Evolutionary conservation across 2,888 invertebrate species (phyloP), one percentile per base, ranked within the genome.

Genomic region (Galerucella nymphaeae): DNA sequence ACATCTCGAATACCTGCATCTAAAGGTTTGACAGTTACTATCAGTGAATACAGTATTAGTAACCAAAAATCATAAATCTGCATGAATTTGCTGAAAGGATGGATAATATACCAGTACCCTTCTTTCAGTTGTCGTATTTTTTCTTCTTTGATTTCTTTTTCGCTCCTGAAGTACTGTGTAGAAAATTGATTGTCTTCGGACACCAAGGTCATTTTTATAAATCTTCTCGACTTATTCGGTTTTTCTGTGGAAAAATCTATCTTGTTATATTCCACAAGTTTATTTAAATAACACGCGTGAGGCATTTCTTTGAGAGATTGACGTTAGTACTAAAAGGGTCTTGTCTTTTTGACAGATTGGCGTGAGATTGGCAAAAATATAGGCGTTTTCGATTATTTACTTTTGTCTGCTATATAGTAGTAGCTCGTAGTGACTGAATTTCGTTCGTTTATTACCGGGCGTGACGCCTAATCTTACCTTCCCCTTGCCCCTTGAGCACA

Each of bases 61-160:
- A 72, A 18, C 50, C 59, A 75, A 2, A 64, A 18, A 38, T 70
- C 70, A 41, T 75, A 75, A 53, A 50, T 41, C 30, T 67, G 42
- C 20, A 63, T 66, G 23, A 75, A 75, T 42, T 50, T 73, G 58
- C 75, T 75, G 6, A 73, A 58, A 6, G 75, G 75, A 66, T 75
- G 75, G 14, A 75, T 65, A 10, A 75, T 63, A 16, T 67, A 71
- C 30, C 20, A 55, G 50, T 71, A 66, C 8, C 67, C 61, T 14
- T 68, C 62, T 23, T 61, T 10, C 20, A 75, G 41, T 38, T 75
- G 75, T n/a, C 66, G 70, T 6, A 68, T 61, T 65, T 73, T 75
- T 55, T 75, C 75, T 18, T 65, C 50, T 57, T 58, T 73, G 13
- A 75, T 55, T 3, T 57, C 16, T 20, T 42, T 58, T 55, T 71